Percentiles rank a stretch among this genome's conserved stretches.
phyloP scores from a whole-genome alignment of 2,113 vertebrate genomes.

The Hiodon tergisus region DNA sequence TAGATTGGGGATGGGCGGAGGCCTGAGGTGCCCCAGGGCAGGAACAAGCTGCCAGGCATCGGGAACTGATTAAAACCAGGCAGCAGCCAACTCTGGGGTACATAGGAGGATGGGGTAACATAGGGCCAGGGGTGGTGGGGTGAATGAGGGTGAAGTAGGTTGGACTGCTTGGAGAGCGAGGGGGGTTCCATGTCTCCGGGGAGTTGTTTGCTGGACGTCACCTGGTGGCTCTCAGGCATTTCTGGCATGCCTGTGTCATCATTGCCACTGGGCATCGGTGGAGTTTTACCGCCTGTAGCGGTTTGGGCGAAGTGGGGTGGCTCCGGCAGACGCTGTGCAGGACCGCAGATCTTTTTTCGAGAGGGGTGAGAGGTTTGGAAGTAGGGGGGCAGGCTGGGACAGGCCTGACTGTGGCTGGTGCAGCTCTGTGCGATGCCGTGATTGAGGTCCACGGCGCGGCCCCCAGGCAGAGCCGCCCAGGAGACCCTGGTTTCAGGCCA shows the following conservation, averaged over 20 bases:
- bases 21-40: slow-evolving; percentile 45
- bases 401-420: background rate
- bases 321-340: background rate
- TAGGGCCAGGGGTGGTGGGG: slow-evolving; percentile 2
- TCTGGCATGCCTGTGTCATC: slow-evolving; percentile 20
- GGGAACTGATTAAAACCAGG: slow-evolving; percentile 26
- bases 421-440: background rate
- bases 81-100: slow-evolving; percentile 35
- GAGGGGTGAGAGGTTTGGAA: background rate
- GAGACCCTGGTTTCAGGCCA: background rate
- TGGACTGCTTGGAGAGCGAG: background rate
- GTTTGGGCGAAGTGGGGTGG: background rate
- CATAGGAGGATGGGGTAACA: slow-evolving; percentile 11
- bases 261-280: background rate
- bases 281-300: background rate
- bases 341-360: background rate
- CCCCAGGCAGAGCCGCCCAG: background rate
- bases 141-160: slow-evolving; percentile 2
- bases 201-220: slow-evolving; percentile 39
- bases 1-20: slow-evolving; percentile 31
- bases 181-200: background rate
- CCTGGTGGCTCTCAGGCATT: slow-evolving; percentile 28
- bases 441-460: background rate
- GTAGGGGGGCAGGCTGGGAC: background rate
- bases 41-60: slow-evolving; percentile 28